phyloP scores from a whole-genome alignment of 2,888 invertebrate species.

The Carpatolechia fugitivella region DNA sequence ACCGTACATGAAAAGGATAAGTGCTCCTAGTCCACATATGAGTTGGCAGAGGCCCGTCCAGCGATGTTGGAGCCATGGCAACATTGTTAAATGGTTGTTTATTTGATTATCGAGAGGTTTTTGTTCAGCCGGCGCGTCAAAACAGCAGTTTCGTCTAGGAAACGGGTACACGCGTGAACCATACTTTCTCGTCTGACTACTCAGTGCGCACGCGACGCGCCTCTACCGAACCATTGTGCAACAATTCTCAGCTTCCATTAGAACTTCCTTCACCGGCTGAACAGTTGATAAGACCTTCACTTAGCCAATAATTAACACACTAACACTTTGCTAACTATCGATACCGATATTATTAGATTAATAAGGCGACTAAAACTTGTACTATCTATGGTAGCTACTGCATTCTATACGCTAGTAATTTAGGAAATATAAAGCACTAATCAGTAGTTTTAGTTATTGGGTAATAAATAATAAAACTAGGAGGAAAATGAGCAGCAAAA shows the following conservation, averaged over 20 bases:
- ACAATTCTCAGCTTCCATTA: slow-evolving; percentile 25
- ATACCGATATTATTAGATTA: background rate
- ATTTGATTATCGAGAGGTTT: background rate
- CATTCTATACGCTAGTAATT: background rate
- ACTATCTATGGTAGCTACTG: background rate
- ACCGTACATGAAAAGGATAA: slow-evolving; percentile 78
- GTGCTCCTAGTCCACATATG: slow-evolving; percentile 51
- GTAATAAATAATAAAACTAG: too few relatives aligned
- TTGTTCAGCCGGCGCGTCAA: background rate
- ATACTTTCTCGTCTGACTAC: slow-evolving; percentile 35
- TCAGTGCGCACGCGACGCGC: slow-evolving; percentile 29
- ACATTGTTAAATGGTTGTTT: slow-evolving; percentile 41
- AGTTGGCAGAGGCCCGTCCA: slow-evolving; percentile 68
- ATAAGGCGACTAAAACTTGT: background rate
- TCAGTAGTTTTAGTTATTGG: too few relatives aligned
- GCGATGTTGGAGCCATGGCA: slow-evolving; percentile 61
- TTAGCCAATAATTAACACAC: background rate
- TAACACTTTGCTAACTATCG: background rate
- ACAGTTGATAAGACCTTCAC: background rate
- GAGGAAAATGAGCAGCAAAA: too few relatives aligned
- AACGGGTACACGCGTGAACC: slow-evolving; percentile 21
- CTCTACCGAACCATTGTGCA: slow-evolving; percentile 39
- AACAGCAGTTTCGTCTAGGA: slow-evolving; percentile 9
- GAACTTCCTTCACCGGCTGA: slow-evolving; percentile 14
- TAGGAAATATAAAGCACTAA: too few relatives aligned